Evolutionary conservation across 2,113 vertebrate genomes (phyloP), one percentile per base, ranked within the genome.

Genomic region (Burhinus oedicnemus): DNA sequence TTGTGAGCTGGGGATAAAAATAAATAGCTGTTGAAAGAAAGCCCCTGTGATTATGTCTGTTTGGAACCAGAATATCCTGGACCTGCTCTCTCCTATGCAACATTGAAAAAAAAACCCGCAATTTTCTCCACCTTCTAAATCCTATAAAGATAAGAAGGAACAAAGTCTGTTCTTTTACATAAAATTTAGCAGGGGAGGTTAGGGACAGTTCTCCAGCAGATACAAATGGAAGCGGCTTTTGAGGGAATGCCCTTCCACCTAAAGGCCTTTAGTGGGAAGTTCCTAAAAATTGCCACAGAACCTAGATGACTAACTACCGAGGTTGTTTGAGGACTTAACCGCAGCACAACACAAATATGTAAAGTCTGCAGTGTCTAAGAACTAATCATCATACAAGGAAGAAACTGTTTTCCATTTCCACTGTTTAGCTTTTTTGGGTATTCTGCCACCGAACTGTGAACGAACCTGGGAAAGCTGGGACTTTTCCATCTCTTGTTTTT

Each of bases 401-500:
- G 45, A 89, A 84, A 87, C 58, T 26, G 14, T 58, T 87, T 92
- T 94, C 79, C 30, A 44, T 92, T 92, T 95, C 83, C 72, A 17
- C 40, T 38, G 44, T 61, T 89, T 52, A 81, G 77, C 17, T 91
- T 89, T 86, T 91, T 87, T 26, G 61, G 49, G 87, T 87, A 47
- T 17, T 93, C 78, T 93, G 83, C 11, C 74, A 83, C 83, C 76
- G 77, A 93, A 90, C 83, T 76, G 69, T 85, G 58, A 85, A 82
- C 16, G 38, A 90, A 89, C 42, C 83, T 96, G 80, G 80, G 65
- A 97, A 95, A 91, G 34, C 65, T 89, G 93, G 70, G 70, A 83
- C 27, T 94, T 19, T 76, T 95, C 78, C 65, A 76, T 69, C 30
- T 89, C 83, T 64, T 9, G 2, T 42, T 30, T 72, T 79, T 84